Conservation (phyloP, 1,140 invertebrate species). For the Camponotus vicinus region DNA sequence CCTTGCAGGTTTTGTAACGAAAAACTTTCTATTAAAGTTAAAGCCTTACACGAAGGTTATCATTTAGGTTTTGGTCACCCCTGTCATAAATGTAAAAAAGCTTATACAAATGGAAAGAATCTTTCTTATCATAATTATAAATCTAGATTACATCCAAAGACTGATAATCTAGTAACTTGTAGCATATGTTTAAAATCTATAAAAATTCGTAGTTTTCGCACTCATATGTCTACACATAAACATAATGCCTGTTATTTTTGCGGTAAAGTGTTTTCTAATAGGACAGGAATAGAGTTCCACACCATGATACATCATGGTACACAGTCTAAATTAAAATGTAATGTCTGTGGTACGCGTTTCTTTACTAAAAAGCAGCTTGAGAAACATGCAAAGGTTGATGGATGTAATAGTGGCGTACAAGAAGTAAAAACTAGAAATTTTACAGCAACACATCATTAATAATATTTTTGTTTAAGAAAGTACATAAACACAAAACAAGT, state of each 20-base stretch:
- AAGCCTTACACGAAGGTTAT: conserved; percentile 77
- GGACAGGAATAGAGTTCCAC: conserved; percentile 63
- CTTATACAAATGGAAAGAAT: conserved; percentile 22
- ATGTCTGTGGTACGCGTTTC: conserved; percentile 56
- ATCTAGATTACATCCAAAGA: background rate
- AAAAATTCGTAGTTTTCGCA: conserved; percentile 58
- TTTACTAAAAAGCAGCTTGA: conserved; percentile 57
- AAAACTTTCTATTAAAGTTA: conserved; percentile 60
- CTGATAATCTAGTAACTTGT: conserved; percentile 59
- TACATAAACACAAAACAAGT: background rate
- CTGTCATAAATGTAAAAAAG: conserved; percentile 80
- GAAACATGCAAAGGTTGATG: conserved; percentile 40
- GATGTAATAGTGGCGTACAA: background rate
- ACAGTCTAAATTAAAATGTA: conserved; percentile 62
- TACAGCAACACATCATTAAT: background rate
- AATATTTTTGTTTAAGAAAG: background rate
- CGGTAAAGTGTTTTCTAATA: conserved; percentile 60
- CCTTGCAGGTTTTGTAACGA: conserved; percentile 76
- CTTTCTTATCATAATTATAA: conserved; percentile 13
- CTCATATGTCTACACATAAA: conserved; percentile 65
- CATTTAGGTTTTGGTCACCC: conserved; percentile 81
- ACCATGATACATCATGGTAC: conserved; percentile 46
- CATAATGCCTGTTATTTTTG: conserved; percentile 68
- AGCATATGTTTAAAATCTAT: conserved; percentile 66
- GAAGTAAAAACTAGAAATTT: background rate